These are phyloP conservation scores for Crypturellus tataupa DNA, from an alignment of 2,797 vertebrate species.

Conservation along the genomic window DNA sequence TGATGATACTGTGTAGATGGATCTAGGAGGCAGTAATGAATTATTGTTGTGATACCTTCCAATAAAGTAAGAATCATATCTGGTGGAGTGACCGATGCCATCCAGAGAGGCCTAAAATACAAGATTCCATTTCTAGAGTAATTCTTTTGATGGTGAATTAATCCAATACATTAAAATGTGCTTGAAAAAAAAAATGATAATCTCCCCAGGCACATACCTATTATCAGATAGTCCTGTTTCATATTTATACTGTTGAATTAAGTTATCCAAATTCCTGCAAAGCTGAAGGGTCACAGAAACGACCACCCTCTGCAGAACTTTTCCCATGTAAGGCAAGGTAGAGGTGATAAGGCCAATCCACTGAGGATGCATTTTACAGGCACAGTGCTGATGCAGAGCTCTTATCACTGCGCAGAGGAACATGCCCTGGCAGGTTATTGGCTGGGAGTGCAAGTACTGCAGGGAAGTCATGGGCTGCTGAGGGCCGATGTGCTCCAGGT, in stretches of 20 bases:
- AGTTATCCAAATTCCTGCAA: conserved; percentile 96
- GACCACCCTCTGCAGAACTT: conserved; percentile 93
- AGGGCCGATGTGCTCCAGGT: conserved; percentile 94
- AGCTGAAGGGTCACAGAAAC: conserved; percentile 97
- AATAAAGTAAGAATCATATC: conserved; percentile 96
- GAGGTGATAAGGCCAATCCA: conserved; percentile 97
- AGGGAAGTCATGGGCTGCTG: conserved; percentile 97
- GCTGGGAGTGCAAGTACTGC: conserved; percentile 96
- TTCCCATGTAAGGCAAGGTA: conserved; percentile 97
- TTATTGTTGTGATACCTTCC: conserved; percentile 96
- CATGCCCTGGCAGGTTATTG: conserved; percentile 98
- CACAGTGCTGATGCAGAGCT: conserved; percentile 95
- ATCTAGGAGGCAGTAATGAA: conserved; percentile 98
- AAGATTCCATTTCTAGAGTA: not conserved
- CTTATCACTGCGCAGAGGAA: conserved; percentile 97
- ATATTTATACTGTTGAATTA: conserved; percentile 96
- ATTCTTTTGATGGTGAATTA: not conserved
- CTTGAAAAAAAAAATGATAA: not conserved
- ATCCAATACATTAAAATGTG: not conserved
- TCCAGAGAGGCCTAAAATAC: conserved; percentile 92
- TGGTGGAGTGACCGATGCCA: conserved; percentile 94
- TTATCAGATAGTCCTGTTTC: conserved; percentile 91
- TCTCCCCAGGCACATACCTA: conserved; percentile 83
- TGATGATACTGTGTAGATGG: conserved; percentile 96
- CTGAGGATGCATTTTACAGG: conserved; percentile 98